Evolutionary conservation across 2,113 vertebrate genomes (phyloP).

Genomic region (Myotis lucifugus): DNA sequence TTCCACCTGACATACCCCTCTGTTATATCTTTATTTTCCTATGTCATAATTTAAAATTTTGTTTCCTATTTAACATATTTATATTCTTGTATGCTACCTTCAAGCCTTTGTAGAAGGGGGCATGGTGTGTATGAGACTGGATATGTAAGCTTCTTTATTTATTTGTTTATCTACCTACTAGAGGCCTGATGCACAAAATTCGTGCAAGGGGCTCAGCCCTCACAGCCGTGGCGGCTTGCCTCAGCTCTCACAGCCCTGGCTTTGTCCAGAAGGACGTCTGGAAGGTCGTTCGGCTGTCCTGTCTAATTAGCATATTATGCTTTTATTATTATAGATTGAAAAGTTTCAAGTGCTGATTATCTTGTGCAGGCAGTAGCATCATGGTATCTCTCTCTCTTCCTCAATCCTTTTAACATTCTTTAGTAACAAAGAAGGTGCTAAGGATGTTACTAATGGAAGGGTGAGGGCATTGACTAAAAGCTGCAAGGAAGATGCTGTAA

Average conservation of each 20-base stretch:
- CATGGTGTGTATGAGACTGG: neutral
- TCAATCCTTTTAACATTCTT: neutral
- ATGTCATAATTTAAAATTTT: neutral
- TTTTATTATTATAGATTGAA: neutral
- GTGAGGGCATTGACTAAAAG: neutral
- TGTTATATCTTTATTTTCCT: neutral
- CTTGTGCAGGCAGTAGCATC: neutral
- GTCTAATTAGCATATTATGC: too few relatives aligned
- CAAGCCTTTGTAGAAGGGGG: neutral
- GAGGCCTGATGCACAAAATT: too few relatives aligned
- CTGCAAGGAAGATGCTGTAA: neutral
- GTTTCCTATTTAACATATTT: neutral
- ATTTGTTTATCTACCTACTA: too few relatives aligned
- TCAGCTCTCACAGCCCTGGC: too few relatives aligned
- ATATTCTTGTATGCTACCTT: neutral
- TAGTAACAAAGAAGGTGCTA: neutral
- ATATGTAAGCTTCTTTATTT: neutral
- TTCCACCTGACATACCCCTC: neutral
- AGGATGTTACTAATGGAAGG: neutral
- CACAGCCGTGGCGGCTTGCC: too few relatives aligned
- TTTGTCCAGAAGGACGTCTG: too few relatives aligned
- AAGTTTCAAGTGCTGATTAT: neutral
- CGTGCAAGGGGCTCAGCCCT: too few relatives aligned
- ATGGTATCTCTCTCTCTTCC: neutral
- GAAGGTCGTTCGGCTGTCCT: too few relatives aligned